Percentiles rank a stretch among this genome's conserved stretches.
Evolutionary conservation across 2,797 vertebrate species (phyloP).

Genomic region (Cuniculus paca): DNA sequence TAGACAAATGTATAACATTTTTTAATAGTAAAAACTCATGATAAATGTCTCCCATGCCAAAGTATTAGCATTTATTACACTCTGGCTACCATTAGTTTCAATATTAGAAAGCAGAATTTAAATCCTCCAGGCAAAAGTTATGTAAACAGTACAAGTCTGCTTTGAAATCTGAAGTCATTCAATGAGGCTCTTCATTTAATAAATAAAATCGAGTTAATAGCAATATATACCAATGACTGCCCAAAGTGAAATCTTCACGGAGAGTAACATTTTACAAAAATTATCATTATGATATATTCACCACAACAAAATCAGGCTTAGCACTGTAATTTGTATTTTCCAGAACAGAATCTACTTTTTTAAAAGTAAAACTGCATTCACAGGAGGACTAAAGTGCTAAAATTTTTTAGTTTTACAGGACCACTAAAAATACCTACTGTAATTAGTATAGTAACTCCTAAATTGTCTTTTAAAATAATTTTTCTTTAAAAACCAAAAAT

Average conservation of each 20-base stretch:
- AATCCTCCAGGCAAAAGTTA: constrained; percentile 81
- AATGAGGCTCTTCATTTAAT: constrained; percentile 81
- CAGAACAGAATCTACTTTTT: constrained; percentile 83
- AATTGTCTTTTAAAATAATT: constrained; percentile 71
- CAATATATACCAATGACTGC: constrained; percentile 78
- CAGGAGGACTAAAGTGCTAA: constrained; percentile 83
- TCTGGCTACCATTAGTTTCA: constrained; percentile 86
- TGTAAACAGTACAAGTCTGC: constrained; percentile 81
- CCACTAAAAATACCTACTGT: constrained; percentile 72
- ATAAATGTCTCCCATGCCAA: constrained; percentile 85
- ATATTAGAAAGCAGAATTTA: constrained; percentile 80
- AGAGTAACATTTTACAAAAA: constrained; percentile 81
- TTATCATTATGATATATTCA: constrained; percentile 78
- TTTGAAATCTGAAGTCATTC: constrained; percentile 83
- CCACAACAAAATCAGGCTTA: constrained; percentile 82
- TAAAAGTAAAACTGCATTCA: constrained; percentile 79
- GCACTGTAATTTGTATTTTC: constrained; percentile 78
- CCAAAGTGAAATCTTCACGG: constrained; percentile 79
- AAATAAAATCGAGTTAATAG: constrained; percentile 78
- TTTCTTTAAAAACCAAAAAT: constrained; percentile 63
- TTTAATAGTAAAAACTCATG: constrained; percentile 84
- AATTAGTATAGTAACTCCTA: constrained; percentile 64
- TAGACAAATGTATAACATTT: constrained; percentile 86
- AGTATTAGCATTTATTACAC: constrained; percentile 86
- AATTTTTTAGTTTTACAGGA: constrained; percentile 70